Percentiles rank a stretch among this genome's conserved stretches.
Evolutionary conservation across 2,888 invertebrate genomes (phyloP).

Genomic region (Agriopis marginaria): DNA sequence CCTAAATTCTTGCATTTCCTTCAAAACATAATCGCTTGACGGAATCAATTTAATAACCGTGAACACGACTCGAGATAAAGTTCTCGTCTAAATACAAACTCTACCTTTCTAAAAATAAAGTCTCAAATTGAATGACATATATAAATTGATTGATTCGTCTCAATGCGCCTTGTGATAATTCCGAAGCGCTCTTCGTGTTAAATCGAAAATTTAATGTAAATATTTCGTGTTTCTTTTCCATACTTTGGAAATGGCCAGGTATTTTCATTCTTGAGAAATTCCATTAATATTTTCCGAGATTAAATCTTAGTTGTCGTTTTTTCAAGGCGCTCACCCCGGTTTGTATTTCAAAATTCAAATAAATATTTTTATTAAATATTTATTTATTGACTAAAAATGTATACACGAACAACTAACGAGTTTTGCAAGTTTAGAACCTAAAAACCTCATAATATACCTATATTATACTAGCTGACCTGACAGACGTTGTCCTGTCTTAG

Average conservation of each 20-base stretch:
- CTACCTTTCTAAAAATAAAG: not conserved
- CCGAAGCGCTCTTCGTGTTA: slow-evolving; percentile 56
- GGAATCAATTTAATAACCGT: slow-evolving; percentile 35
- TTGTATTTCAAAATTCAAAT: too few species aligned
- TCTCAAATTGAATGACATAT: slow-evolving; percentile 10
- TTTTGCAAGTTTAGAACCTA: too few species aligned
- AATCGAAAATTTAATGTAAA: slow-evolving; percentile 58
- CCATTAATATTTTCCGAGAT: slow-evolving; percentile 4
- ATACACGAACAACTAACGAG: too few species aligned
- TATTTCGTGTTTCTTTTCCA: slow-evolving; percentile 42
- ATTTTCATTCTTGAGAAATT: not conserved
- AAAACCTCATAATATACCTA: too few species aligned
- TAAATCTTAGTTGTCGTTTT: not conserved
- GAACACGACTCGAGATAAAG: slow-evolving; percentile 15
- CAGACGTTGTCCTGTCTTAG: too few species aligned
- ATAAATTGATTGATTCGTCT: slow-evolving; percentile 48
- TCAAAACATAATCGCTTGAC: slow-evolving; percentile 30
- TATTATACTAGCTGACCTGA: too few species aligned
- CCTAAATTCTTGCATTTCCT: slow-evolving; percentile 6
- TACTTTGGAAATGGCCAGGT: slow-evolving; percentile 8
- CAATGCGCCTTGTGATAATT: slow-evolving; percentile 52
- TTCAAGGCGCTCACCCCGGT: too few species aligned
- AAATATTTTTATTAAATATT: too few species aligned
- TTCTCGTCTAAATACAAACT: not conserved
- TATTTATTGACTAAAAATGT: too few species aligned